Conservation (phyloP, 2,888 invertebrate genomes). For the Aricia artaxerxes region DNA sequence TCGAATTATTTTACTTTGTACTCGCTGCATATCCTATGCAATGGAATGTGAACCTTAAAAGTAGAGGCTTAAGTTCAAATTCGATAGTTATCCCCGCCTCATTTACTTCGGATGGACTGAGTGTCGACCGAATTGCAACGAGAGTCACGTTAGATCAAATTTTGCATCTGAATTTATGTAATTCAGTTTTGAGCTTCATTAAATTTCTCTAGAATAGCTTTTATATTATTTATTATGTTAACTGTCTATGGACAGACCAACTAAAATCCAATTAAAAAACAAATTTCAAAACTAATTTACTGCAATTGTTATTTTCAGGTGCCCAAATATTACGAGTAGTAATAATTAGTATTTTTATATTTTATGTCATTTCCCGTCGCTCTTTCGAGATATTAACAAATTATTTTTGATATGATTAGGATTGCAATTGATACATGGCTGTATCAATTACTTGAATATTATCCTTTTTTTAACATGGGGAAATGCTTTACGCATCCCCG, state of each 20-base stretch:
- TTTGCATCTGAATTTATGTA: not conserved
- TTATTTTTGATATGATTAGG: no score
- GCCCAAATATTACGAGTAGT: no score
- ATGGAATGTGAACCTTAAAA: not conserved
- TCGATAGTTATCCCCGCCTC: not conserved
- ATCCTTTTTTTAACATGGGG: no score
- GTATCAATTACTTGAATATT: no score
- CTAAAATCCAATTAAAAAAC: no score
- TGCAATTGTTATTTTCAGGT: no score
- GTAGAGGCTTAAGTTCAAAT: not conserved
- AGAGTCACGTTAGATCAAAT: constrained; percentile 4
- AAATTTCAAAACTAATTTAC: no score
- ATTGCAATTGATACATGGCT: no score
- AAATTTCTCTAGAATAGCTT: not conserved
- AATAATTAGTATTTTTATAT: no score
- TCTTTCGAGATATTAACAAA: no score
- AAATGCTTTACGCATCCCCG: no score
- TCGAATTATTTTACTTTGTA: constrained; percentile 5
- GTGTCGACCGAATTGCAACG: not conserved
- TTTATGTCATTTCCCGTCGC: no score
- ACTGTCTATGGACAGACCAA: not conserved
- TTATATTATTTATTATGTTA: not conserved
- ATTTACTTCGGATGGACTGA: not conserved
- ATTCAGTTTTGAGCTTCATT: not conserved
- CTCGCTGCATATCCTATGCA: not conserved